A percentile compares a stretch with the other conserved stretches of the same genome.
phyloP scores from a whole-genome alignment of 2,888 invertebrate species.

The Cordilura impudica region DNA sequence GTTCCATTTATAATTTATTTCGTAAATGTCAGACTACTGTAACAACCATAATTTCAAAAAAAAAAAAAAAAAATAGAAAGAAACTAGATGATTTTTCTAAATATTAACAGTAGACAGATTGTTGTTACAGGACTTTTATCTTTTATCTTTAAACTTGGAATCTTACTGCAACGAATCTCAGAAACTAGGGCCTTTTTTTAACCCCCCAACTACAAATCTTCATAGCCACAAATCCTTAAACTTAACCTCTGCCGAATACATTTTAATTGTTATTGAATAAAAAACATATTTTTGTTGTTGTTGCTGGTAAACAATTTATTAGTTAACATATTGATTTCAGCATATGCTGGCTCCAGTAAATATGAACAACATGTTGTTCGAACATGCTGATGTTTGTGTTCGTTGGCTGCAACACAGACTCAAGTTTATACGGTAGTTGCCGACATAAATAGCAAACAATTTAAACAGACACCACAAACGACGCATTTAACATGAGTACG shows the following conservation, averaged over 20 bases:
- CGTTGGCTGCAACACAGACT: background rate
- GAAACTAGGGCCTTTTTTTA: background rate
- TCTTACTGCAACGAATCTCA: background rate
- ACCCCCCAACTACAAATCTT: too few species aligned
- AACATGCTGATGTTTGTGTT: constrained; percentile 57
- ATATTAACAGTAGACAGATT: too few species aligned
- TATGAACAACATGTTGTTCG: constrained; percentile 56
- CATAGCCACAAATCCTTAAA: background rate
- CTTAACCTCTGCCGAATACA: constrained; percentile 8
- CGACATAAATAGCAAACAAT: constrained; percentile 78
- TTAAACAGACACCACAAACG: constrained; percentile 68
- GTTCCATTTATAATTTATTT: too few species aligned
- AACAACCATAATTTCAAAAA: too few species aligned
- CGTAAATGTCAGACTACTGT: too few species aligned
- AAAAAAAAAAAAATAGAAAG: too few species aligned
- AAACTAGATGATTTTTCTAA: too few species aligned
- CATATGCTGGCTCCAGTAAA: constrained; percentile 67
- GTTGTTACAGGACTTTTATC: too few species aligned
- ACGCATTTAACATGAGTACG: constrained; percentile 51
- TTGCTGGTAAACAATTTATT: constrained; percentile 77
- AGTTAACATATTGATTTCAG: constrained; percentile 78
- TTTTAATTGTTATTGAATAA: constrained; percentile 59
- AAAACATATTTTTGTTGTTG: constrained; percentile 44
- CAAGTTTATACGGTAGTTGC: constrained; percentile 76
- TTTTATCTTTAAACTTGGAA: too few species aligned